phyloP scores from a whole-genome alignment of 2,888 invertebrate genomes.

The Campaea margaritaria region DNA sequence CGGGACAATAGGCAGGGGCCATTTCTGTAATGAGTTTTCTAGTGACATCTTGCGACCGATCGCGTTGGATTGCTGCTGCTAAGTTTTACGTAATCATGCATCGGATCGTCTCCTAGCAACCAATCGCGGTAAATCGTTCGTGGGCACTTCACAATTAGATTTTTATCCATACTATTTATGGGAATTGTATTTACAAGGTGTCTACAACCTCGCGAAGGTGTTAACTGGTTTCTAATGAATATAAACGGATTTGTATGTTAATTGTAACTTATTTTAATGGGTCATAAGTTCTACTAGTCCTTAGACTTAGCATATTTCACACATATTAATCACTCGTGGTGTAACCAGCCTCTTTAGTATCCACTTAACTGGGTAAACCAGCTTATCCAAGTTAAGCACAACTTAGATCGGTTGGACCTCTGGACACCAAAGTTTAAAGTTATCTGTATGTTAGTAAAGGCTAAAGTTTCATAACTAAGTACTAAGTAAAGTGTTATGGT shows the following conservation, averaged over 20 bases:
- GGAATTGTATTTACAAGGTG: background rate
- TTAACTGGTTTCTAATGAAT: background rate
- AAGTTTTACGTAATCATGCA: too few species aligned
- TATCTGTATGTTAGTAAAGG: conserved; percentile 12
- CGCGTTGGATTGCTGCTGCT: too few species aligned
- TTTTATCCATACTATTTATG: too few species aligned
- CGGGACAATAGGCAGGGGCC: too few species aligned
- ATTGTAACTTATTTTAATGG: background rate
- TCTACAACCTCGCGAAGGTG: background rate
- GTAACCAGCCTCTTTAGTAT: conserved; percentile 27
- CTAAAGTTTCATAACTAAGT: background rate
- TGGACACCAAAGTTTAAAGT: conserved; percentile 27
- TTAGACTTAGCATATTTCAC: conserved; percentile 2
- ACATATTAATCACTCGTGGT: background rate
- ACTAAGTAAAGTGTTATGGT: background rate
- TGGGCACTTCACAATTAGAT: too few species aligned
- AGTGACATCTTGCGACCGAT: too few species aligned
- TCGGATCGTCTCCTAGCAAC: too few species aligned
- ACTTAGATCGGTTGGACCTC: conserved; percentile 33
- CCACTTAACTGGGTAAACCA: conserved; percentile 38
- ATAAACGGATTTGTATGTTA: background rate
- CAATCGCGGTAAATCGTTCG: too few species aligned
- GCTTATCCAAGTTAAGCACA: conserved; percentile 33
- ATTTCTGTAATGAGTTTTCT: too few species aligned
- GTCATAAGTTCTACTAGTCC: background rate